These are phyloP conservation scores for Drosophila repleta DNA, from an alignment of 1,140 invertebrate genomes.

Conservation along the genomic window DNA sequence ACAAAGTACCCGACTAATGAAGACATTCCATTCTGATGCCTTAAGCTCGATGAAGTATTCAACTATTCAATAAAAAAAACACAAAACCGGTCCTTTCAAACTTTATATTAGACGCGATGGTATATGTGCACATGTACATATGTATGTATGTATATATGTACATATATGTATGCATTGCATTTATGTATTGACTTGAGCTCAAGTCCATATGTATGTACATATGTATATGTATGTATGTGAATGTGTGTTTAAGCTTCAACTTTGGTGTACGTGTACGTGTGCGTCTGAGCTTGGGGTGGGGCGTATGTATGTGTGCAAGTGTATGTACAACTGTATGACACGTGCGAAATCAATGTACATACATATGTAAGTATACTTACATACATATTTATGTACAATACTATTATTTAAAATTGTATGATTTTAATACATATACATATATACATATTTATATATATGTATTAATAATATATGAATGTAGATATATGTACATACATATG, in stretches of 20 bases:
- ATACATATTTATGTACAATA: no score
- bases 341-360: no score
- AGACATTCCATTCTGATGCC: constrained; percentile 32
- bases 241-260: neutral
- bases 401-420: no score
- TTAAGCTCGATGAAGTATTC: constrained; percentile 25
- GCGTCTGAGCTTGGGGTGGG: no score
- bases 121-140: neutral
- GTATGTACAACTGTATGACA: no score
- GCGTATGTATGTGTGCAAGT: neutral
- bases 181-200: no score
- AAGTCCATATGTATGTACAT: neutral
- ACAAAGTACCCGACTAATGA: constrained; percentile 28
- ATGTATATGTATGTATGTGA: neutral
- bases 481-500: neutral
- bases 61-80: constrained; percentile 15
- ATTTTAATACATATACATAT: no score
- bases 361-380: neutral
- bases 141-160: neutral
- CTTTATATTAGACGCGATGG: constrained; percentile 13
- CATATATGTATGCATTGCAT: neutral
- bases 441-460: no score
- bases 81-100: constrained; percentile 27
- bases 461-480: neutral
- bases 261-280: neutral